Base-by-base conservation (phyloP, 2,888 invertebrate genomes). In the Pasiphila rectangulata region DNA sequence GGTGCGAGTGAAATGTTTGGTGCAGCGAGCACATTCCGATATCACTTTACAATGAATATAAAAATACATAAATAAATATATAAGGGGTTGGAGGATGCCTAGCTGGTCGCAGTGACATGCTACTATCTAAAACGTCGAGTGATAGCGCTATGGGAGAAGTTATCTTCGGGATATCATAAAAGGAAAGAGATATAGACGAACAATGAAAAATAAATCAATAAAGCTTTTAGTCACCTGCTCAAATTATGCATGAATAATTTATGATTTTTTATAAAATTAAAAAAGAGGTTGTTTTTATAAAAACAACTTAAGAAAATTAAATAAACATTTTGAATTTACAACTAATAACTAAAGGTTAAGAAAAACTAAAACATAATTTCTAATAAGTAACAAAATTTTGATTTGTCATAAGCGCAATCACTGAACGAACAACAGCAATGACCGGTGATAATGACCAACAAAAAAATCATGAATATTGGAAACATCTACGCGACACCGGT, bases 61-160 rank as follows among this genome's bases (percentile, higher is more conserved):
- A 40, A 79, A 73, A 79, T 41, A 78, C 72, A 81, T 21, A 77
- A 80, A 76, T 67, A 68, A 59, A 63, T 63, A 72, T 75, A 83
- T 82, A 83, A 79, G 83, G 88, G 89, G 90, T 90, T 90, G 90
- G 90, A 90, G 90, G 90, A 88, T 79, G 87, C 90, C 90, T 89
- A 81, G 82, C 79, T 78, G 85, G 84, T 83, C 72, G 75, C 74
- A 81, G 80, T 79, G 84, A 83, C 89, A 90, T 89, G 89, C 90
- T 82, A 79, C 80, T 79, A 44, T 49, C 36, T 50, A 56, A 36
- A 20, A 19, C 35, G 25, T 40, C 10, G 3, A 55, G 53, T 56
- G 53, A 51, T 54, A 12, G 36, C 42, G 49, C 51, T 52, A 47
- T 54, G 44, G 41, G 51, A 19, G 24, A 9, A 29, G 1, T 29